phyloP scores from a whole-genome alignment of 2,888 invertebrate genomes.

The Mylabris sibirica region DNA sequence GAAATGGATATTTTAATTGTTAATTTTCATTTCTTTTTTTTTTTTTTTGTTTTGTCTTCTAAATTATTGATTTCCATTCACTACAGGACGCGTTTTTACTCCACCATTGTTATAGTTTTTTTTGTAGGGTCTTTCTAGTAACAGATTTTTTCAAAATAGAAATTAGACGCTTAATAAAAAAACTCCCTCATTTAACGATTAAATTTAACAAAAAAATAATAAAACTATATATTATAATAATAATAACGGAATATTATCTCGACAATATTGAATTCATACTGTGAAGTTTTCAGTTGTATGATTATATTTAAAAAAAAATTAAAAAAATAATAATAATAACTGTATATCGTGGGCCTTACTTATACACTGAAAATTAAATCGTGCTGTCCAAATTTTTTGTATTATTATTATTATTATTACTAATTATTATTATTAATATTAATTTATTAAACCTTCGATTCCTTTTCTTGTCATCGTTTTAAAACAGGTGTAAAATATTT shows the following conservation, averaged over 20 bases:
- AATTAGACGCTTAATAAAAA: constrained; percentile 52
- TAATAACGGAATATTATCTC: constrained; percentile 55
- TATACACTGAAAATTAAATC: constrained; percentile 63
- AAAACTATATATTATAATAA: neutral
- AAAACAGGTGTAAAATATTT: constrained; percentile 17
- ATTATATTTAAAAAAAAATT: constrained; percentile 44
- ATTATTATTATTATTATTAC: constrained; percentile 27
- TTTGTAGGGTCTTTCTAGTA: constrained; percentile 50
- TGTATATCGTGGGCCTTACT: constrained; percentile 65
- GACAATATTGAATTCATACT: constrained; percentile 63
- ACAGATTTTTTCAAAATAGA: constrained; percentile 36
- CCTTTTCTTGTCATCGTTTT: constrained; percentile 35
- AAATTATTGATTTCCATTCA: neutral
- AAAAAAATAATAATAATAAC: constrained; percentile 44
- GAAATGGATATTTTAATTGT: neutral
- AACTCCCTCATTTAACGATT: constrained; percentile 48
- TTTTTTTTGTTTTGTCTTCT: neutral
- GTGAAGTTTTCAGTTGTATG: constrained; percentile 63
- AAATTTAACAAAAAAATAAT: neutral
- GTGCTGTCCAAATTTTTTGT: constrained; percentile 62
- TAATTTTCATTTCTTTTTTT: neutral
- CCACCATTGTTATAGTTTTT: constrained; percentile 24
- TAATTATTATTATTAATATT: constrained; percentile 45
- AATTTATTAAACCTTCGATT: constrained; percentile 43
- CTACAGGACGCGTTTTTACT: constrained; percentile 27